Percentiles rank a stretch among this genome's conserved stretches.
These are phyloP conservation scores for Butorides virescens DNA, from an alignment of 2,113 vertebrate genomes.

Conservation along the genomic window DNA sequence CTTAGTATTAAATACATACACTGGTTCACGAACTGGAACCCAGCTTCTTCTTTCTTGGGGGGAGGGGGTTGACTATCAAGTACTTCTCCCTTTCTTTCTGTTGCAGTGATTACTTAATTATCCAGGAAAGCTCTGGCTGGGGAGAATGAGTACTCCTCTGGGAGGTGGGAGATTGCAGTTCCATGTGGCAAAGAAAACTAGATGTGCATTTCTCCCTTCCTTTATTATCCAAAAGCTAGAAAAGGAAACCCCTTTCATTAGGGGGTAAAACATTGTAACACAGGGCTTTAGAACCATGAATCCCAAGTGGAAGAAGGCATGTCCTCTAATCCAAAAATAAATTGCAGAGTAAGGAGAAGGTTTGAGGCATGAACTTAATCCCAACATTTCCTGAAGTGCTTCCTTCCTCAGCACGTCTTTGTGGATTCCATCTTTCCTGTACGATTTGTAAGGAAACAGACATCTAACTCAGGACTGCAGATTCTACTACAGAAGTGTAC, in stretches of 20 bases:
- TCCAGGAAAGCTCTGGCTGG: neutral
- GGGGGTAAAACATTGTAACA: neutral
- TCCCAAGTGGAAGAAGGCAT: neutral
- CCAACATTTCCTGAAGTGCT: neutral
- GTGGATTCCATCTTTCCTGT: neutral
- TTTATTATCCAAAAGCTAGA: neutral
- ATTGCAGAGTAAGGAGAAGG: neutral
- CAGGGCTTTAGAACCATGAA: neutral
- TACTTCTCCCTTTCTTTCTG: slow-evolving; percentile 26
- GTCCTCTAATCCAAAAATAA: neutral
- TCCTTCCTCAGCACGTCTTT: neutral
- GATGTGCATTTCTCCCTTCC: neutral
- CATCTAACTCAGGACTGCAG: neutral
- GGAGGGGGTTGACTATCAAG: neutral
- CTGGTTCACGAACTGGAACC: slow-evolving; percentile 56
- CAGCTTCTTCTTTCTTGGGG: slow-evolving; percentile 1
- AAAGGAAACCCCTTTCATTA: neutral
- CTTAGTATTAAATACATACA: slow-evolving; percentile 64
- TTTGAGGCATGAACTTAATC: neutral
- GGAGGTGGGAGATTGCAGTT: neutral
- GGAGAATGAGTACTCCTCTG: neutral
- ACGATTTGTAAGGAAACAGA: neutral
- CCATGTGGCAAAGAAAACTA: neutral
- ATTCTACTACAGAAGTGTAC: neutral
- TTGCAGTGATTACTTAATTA: slow-evolving; percentile 54